These are phyloP conservation scores for Diadumene lineata DNA, from an alignment of 92 coral and sea anemone species.

Conservation along the genomic window DNA sequence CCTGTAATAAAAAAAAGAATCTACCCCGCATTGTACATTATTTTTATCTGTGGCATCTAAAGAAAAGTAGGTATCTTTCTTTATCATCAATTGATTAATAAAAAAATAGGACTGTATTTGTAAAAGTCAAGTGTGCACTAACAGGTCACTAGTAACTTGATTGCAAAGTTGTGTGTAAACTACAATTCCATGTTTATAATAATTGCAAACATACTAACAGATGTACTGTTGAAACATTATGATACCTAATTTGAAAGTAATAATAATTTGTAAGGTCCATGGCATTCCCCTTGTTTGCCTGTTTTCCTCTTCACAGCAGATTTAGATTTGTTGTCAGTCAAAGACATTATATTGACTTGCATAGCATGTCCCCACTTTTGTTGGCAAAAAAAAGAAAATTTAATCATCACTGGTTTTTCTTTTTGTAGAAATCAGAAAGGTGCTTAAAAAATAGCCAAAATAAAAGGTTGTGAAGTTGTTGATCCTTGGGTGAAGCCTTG, in stretches of 20 bases:
- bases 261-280: too few relatives aligned
- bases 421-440: slow-evolving; percentile 36
- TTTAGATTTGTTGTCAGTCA: too few relatives aligned
- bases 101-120: slow-evolving; percentile 1
- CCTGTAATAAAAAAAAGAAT: too few relatives aligned
- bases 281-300: too few relatives aligned
- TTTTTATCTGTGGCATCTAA: slow-evolving; percentile 61
- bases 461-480: slow-evolving; percentile 46
- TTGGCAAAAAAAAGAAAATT: background rate
- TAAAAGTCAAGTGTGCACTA: background rate
- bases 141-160: background rate
- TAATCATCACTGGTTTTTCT: background rate
- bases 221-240: too few relatives aligned
- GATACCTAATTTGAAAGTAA: too few relatives aligned
- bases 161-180: background rate
- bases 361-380: too few relatives aligned
- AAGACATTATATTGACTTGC: too few relatives aligned
- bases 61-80: slow-evolving; percentile 30
- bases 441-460: slow-evolving; percentile 36
- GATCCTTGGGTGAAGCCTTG: slow-evolving; percentile 51
- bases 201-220: too few relatives aligned
- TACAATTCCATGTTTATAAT: background rate
- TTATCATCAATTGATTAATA: background rate
- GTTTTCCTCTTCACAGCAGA: too few relatives aligned
- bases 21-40: slow-evolving; percentile 38